A percentile compares a stretch with the other conserved stretches of the same genome.
These are phyloP conservation scores for Microctonus hyperodae DNA, from an alignment of 2,888 invertebrate genomes.

Conservation along the genomic window DNA sequence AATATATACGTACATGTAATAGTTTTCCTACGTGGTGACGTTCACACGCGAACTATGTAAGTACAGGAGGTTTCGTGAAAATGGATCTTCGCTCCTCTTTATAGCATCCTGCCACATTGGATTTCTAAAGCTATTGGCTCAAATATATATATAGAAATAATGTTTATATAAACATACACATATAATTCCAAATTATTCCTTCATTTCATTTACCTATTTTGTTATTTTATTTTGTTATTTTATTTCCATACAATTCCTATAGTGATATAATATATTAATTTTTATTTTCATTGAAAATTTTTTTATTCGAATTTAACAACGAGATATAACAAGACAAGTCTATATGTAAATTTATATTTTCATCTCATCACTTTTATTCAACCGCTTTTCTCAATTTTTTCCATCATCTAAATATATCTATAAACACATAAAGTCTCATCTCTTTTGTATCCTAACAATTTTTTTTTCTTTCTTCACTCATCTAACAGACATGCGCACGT, in stretches of 20 bases:
- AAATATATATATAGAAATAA: neutral
- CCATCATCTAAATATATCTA: constrained; percentile 9
- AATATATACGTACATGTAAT: neutral
- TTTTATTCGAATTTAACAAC: too few species aligned
- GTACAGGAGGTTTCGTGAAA: constrained; percentile 40
- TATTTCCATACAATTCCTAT: neutral
- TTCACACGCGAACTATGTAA: constrained; percentile 48
- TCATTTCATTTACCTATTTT: too few species aligned
- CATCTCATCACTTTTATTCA: constrained; percentile 14
- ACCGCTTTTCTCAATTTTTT: constrained; percentile 32
- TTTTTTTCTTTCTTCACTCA: neutral
- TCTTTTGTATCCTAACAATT: too few species aligned
- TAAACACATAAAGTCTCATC: neutral
- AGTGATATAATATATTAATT: too few species aligned
- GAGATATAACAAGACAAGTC: neutral
- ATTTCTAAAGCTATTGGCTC: constrained; percentile 14
- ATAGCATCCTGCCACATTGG: constrained; percentile 12
- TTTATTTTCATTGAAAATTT: too few species aligned
- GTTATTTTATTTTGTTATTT: neutral
- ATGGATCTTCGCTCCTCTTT: constrained; percentile 26
- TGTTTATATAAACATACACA: neutral
- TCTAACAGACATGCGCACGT: constrained; percentile 12
- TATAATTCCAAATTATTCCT: neutral
- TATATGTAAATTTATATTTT: constrained; percentile 11
- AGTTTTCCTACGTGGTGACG: constrained; percentile 43